Percentiles rank a stretch among this genome's conserved stretches.
These are phyloP conservation scores for Flexamia atlantica DNA, from an alignment of 2,888 invertebrate species.

Conservation along the genomic window DNA sequence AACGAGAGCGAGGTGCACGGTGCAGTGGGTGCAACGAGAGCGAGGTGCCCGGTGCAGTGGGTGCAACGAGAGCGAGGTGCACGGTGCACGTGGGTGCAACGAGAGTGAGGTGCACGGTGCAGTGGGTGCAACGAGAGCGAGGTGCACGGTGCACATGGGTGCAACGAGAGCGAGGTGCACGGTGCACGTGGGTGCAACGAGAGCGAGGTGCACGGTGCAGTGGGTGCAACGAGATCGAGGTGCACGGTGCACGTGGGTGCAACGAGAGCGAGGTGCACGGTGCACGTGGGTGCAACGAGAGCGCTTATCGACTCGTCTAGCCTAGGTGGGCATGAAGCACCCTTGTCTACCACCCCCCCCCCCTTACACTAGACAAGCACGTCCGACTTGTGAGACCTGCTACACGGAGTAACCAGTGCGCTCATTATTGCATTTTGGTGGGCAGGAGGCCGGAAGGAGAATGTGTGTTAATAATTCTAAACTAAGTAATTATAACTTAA, in stretches of 20 bases:
- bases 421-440: too few species aligned
- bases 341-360: neutral
- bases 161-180: neutral
- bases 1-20: neutral
- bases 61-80: neutral
- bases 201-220: neutral
- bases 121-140: neutral
- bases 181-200: too few species aligned
- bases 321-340: constrained; percentile 3
- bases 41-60: too few species aligned
- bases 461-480: too few species aligned
- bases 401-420: too few species aligned
- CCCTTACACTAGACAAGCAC: neutral
- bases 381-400: neutral
- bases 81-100: too few species aligned
- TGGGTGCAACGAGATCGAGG: too few species aligned
- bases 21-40: neutral
- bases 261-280: neutral
- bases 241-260: neutral
- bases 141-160: too few species aligned
- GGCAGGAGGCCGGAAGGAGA: too few species aligned
- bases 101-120: too few species aligned
- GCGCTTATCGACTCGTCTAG: constrained; percentile 13
- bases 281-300: too few species aligned
- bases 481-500: too few species aligned